A percentile compares a stretch with the other conserved stretches of the same genome.
Evolutionary conservation across 2,113 vertebrate species (phyloP).

Genomic region (Poeciliopsis turrubarensis): DNA sequence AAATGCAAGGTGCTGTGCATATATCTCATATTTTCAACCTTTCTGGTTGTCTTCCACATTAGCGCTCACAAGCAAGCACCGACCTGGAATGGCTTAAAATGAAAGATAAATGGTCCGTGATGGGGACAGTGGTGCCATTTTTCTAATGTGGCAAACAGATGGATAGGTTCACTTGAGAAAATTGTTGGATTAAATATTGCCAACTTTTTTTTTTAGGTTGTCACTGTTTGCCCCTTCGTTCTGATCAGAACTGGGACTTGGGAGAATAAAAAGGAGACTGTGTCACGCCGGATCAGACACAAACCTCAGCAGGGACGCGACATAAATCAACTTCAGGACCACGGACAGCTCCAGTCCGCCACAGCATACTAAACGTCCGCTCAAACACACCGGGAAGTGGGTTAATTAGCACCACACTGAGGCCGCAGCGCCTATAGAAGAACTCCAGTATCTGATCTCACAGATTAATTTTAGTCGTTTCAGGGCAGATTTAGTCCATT

Average conservation of each 20-base stretch:
- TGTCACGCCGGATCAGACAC: slow-evolving; percentile 45
- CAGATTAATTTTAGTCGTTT: slow-evolving; percentile 34
- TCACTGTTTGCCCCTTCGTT: slow-evolving; percentile 4
- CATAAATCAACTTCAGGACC: slow-evolving; percentile 63
- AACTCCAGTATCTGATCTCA: slow-evolving; percentile 20
- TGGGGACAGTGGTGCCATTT: slow-evolving; percentile 1
- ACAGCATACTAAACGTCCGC: slow-evolving; percentile 60
- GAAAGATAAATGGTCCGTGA: slow-evolving; percentile 17
- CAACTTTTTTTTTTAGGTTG: slow-evolving; percentile 29
- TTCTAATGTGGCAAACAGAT: slow-evolving; percentile 11
- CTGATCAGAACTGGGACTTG: slow-evolving; percentile 49
- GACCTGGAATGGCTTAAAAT: slow-evolving; percentile 11
- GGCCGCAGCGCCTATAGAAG: slow-evolving; percentile 20
- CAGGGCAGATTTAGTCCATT: slow-evolving; percentile 6
- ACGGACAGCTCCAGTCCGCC: slow-evolving; percentile 50
- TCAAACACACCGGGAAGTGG: slow-evolving; percentile 38
- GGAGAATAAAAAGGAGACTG: slow-evolving; percentile 28
- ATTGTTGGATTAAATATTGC: slow-evolving; percentile 25
- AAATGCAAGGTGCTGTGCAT: too few relatives aligned
- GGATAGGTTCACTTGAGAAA: slow-evolving; percentile 27
- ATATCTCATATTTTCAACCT: neutral
- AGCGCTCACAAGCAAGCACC: slow-evolving; percentile 8
- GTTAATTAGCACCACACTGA: slow-evolving; percentile 63
- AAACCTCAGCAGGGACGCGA: slow-evolving; percentile 44
- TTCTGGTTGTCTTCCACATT: neutral